A percentile compares a stretch with the other conserved stretches of the same genome.
Evolutionary conservation across 2,888 invertebrate genomes (phyloP).

Genomic region (Ctena decussata): DNA sequence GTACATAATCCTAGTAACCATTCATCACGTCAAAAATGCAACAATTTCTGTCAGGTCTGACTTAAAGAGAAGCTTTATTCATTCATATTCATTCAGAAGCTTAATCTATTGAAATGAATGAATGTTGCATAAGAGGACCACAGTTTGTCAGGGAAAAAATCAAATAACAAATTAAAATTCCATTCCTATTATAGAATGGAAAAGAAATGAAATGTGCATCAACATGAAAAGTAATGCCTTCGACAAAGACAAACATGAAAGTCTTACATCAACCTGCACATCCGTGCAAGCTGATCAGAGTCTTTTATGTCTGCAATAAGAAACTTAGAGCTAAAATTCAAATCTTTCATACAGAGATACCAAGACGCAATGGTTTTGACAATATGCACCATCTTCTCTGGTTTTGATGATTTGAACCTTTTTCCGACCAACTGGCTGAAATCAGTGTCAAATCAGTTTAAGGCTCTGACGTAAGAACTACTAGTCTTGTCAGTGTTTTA

Average conservation of each 20-base stretch:
- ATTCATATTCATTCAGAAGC: background rate
- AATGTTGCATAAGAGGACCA: slow-evolving; percentile 4
- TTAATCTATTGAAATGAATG: background rate
- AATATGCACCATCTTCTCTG: no score
- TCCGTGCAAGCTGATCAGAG: no score
- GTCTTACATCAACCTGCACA: no score
- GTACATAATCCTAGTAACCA: slow-evolving; percentile 1
- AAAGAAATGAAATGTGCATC: background rate
- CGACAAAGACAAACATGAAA: background rate
- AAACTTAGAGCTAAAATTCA: no score
- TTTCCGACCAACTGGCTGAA: no score
- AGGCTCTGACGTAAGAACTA: no score
- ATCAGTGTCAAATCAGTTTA: no score
- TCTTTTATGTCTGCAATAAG: no score
- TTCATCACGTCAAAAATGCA: background rate
- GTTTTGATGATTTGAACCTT: no score
- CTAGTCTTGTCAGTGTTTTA: no score
- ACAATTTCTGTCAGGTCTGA: background rate
- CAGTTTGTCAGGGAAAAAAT: background rate
- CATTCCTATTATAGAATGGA: background rate
- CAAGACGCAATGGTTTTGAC: no score
- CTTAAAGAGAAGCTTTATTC: background rate
- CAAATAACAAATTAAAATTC: slow-evolving; percentile 5
- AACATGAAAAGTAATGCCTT: background rate
- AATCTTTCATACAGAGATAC: no score